Percentiles rank a stretch among this genome's conserved stretches.
Conservation (phyloP, 2,113 vertebrate genomes). For the Noturus placidus region DNA sequence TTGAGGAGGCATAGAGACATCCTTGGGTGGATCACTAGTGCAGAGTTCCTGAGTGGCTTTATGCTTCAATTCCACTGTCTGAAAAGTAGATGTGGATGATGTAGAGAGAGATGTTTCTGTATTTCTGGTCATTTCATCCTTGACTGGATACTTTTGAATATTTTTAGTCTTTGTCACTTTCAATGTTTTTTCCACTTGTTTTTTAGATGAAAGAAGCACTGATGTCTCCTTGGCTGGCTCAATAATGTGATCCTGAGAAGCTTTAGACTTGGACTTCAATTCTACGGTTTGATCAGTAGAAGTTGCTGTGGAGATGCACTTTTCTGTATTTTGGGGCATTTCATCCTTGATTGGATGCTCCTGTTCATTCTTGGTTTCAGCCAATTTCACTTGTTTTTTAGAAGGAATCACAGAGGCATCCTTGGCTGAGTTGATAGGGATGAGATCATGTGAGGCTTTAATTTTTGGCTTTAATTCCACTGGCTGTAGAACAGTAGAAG, state of each 20-base stretch:
- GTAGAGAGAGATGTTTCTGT: neutral
- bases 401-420: neutral
- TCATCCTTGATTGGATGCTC: slow-evolving; percentile 30
- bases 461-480: neutral
- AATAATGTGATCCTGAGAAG: slow-evolving; percentile 2
- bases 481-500: neutral
- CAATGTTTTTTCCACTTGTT: slow-evolving; percentile 8
- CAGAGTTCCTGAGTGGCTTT: slow-evolving; percentile 39
- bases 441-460: slow-evolving; percentile 28
- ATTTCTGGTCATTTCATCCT: slow-evolving; percentile 18
- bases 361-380: neutral
- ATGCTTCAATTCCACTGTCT: neutral
- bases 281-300: neutral
- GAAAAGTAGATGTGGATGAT: neutral
- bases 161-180: neutral
- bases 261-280: neutral
- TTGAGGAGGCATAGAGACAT: neutral
- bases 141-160: slow-evolving; percentile 15
- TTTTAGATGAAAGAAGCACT: neutral
- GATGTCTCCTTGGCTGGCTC: neutral
- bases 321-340: neutral
- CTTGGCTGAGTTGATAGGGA: neutral
- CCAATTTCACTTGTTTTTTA: slow-evolving; percentile 1
- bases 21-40: neutral
- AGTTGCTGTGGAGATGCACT: neutral